Conservation (phyloP, 2,888 invertebrate species). For the Suillia variegata region DNA sequence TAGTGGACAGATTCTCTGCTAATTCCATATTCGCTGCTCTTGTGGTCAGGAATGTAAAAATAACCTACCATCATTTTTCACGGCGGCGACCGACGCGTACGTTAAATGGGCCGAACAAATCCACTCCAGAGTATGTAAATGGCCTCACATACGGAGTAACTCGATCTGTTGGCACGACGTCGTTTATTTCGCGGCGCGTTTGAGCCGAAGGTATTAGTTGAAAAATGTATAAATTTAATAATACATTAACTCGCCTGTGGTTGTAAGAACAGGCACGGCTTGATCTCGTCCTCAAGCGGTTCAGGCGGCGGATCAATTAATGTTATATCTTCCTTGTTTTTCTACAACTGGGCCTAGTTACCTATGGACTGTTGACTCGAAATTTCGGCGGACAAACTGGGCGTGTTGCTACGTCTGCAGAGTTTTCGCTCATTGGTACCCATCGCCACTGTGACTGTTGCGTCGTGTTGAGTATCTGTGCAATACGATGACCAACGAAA, state of each 20-base stretch:
- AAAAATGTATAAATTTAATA: not conserved
- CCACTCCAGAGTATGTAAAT: too few relatives aligned
- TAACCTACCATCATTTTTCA: too few relatives aligned
- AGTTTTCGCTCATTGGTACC: conserved; percentile 19
- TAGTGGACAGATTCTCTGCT: too few relatives aligned
- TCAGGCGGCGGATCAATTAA: not conserved
- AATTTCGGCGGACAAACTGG: not conserved
- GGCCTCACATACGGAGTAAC: too few relatives aligned
- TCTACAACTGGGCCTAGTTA: not conserved
- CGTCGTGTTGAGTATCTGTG: not conserved
- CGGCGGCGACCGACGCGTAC: too few relatives aligned
- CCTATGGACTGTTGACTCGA: not conserved
- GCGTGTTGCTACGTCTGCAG: conserved; percentile 16
- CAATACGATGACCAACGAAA: not conserved
- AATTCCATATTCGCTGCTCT: too few relatives aligned
- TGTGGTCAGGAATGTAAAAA: too few relatives aligned
- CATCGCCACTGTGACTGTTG: conserved; percentile 11
- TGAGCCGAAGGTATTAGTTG: not conserved
- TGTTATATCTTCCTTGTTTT: not conserved
- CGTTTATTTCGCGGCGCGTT: too few relatives aligned
- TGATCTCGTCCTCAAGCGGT: not conserved
- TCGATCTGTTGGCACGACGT: too few relatives aligned
- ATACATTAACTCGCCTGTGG: not conserved
- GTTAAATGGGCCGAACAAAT: too few relatives aligned
- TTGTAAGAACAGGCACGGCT: not conserved